A percentile compares a stretch with the other conserved stretches of the same genome.
Evolutionary conservation across 2,797 vertebrate genomes (phyloP).

Genomic region (Xiphorhynchus erythropygius): DNA sequence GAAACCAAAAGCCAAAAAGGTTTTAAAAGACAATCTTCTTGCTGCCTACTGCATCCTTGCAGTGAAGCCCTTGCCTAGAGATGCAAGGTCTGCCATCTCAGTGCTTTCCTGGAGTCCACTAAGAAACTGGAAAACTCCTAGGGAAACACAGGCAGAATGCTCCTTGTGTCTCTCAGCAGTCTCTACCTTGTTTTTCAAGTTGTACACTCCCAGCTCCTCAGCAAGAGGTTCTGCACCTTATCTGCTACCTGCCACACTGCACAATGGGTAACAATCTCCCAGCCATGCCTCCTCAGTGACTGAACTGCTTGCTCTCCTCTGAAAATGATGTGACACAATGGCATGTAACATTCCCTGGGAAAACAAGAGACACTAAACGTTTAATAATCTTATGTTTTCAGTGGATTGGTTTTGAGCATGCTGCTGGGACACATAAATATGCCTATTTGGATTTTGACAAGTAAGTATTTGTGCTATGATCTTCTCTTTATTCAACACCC

Average conservation of each 20-base stretch:
- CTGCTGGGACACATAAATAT: background rate
- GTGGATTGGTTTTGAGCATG: background rate
- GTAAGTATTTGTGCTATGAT: background rate
- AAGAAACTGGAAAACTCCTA: background rate
- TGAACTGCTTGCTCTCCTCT: background rate
- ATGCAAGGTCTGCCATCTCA: background rate
- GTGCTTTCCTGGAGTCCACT: background rate
- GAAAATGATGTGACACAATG: background rate
- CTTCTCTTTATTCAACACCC: background rate
- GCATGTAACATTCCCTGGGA: background rate
- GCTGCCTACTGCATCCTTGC: background rate
- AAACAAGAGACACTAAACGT: background rate
- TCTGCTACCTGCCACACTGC: background rate
- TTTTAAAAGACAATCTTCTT: background rate
- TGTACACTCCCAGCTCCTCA: fast-evolving
- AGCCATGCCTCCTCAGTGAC: background rate
- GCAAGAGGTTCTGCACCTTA: background rate
- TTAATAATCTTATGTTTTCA: background rate
- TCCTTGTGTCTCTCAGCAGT: fast-evolving
- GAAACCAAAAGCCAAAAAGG: background rate
- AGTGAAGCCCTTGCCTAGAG: background rate
- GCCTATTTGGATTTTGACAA: background rate
- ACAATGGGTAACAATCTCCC: background rate
- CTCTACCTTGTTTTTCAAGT: background rate
- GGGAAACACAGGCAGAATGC: background rate